These are phyloP conservation scores for Holotrichia oblita DNA, from an alignment of 1,140 invertebrate genomes.

Conservation along the genomic window DNA sequence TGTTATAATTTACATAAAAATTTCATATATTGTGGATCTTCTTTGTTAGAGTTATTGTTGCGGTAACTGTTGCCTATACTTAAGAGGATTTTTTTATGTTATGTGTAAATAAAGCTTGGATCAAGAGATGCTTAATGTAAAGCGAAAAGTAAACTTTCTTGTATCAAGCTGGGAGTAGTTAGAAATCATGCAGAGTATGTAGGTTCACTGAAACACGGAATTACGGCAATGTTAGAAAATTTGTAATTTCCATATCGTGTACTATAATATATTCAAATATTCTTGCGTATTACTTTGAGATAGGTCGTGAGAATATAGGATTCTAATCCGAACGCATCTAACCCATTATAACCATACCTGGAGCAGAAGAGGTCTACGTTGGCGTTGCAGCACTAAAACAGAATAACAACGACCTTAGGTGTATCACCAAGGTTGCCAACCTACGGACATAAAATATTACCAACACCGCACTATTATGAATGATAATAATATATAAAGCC, in stretches of 20 bases:
- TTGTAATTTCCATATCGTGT: not conserved
- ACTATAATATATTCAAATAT: not conserved
- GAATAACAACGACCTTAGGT: constrained; percentile 30
- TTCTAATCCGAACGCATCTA: constrained; percentile 5
- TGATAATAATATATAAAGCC: constrained; percentile 28
- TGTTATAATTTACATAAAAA: too few relatives aligned
- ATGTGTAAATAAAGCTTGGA: too few relatives aligned
- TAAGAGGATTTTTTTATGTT: too few relatives aligned
- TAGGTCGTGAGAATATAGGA: constrained; percentile 28
- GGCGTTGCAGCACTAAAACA: not conserved
- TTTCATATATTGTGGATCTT: too few relatives aligned
- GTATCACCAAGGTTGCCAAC: constrained; percentile 34
- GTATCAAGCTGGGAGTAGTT: too few relatives aligned
- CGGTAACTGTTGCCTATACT: too few relatives aligned
- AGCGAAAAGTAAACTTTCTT: too few relatives aligned
- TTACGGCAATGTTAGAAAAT: not conserved
- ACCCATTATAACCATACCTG: not conserved
- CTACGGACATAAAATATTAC: constrained; percentile 24
- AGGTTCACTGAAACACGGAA: not conserved
- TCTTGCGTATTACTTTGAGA: not conserved
- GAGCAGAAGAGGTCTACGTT: not conserved
- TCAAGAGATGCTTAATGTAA: too few relatives aligned
- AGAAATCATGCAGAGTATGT: not conserved
- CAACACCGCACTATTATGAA: constrained; percentile 25
- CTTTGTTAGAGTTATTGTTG: too few relatives aligned